Evolutionary conservation across 2,888 invertebrate genomes (phyloP).

Genomic region (Rhimphoctona megacephalus): DNA sequence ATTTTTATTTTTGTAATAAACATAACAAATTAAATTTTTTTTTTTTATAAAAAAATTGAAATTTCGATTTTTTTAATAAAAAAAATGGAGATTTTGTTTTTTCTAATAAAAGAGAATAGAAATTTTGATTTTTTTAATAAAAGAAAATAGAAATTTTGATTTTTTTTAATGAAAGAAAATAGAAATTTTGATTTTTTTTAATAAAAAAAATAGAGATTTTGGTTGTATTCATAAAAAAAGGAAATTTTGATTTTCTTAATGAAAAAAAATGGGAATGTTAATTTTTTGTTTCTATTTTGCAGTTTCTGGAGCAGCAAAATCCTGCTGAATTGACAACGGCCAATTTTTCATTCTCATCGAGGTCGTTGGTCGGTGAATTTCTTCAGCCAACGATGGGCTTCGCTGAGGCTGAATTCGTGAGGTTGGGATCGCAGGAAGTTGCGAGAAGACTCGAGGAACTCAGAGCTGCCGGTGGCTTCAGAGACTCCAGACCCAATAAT

Average conservation of each 20-base stretch:
- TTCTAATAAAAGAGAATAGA: not conserved
- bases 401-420: constrained; percentile 90
- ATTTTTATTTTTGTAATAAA: too few relatives aligned
- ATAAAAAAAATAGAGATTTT: not conserved
- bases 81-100: not conserved
- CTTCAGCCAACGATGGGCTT: constrained; percentile 89
- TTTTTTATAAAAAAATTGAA: too few relatives aligned
- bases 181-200: not conserved
- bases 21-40: too few relatives aligned
- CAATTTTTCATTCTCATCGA: constrained; percentile 97
- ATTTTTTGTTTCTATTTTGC: not conserved
- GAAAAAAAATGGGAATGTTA: too few relatives aligned
- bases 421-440: constrained; percentile 93
- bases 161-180: too few relatives aligned
- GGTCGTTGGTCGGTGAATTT: constrained; percentile 96
- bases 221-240: not conserved
- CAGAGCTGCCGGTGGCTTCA: constrained; percentile 90
- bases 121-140: not conserved
- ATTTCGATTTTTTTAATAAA: not conserved
- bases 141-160: too few relatives aligned
- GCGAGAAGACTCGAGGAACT: constrained; percentile 88
- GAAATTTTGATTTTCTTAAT: not conserved
- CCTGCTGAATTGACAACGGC: constrained; percentile 90
- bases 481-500: constrained; percentile 83
- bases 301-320: constrained; percentile 83